Conservation (phyloP, 2,888 invertebrate species). For the Timema cristinae region DNA sequence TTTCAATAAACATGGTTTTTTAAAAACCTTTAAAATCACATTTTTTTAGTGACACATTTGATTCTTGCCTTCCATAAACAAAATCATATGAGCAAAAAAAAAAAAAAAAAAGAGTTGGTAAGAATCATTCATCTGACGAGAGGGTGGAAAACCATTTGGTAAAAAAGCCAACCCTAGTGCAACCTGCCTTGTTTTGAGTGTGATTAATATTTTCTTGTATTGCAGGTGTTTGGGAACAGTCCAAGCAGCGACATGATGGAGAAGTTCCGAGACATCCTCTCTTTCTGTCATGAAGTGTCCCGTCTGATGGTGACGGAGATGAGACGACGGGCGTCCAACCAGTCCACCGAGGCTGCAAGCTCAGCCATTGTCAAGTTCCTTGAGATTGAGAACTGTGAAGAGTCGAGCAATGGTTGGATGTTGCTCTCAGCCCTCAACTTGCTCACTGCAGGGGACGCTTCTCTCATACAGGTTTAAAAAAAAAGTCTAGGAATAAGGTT, state of each 20-base stretch:
- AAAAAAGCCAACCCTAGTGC: background rate
- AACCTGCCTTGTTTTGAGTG: too few species aligned
- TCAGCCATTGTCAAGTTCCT: constrained; percentile 95
- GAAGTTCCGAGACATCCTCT: constrained; percentile 93
- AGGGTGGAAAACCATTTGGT: constrained; percentile 1
- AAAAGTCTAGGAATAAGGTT: too few species aligned
- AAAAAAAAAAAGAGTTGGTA: background rate
- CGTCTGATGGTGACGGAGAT: constrained; percentile 97
- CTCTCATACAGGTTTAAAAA: constrained; percentile 72
- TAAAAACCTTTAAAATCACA: too few species aligned
- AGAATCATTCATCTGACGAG: background rate
- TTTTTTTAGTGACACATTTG: too few species aligned
- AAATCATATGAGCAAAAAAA: too few species aligned
- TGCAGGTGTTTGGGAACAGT: constrained; percentile 85
- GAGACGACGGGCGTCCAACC: constrained; percentile 89
- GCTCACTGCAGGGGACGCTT: constrained; percentile 84
- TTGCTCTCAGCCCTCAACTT: constrained; percentile 85
- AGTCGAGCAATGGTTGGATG: constrained; percentile 97
- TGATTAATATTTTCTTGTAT: background rate
- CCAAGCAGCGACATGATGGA: constrained; percentile 95
- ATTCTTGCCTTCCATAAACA: too few species aligned
- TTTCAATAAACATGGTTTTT: too few species aligned
- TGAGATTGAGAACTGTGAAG: constrained; percentile 91
- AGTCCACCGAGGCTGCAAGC: constrained; percentile 93
- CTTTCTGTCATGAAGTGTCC: constrained; percentile 92